These are phyloP conservation scores for Ptychoptera contaminata DNA, from an alignment of 2,888 invertebrate genomes.

Conservation along the genomic window DNA sequence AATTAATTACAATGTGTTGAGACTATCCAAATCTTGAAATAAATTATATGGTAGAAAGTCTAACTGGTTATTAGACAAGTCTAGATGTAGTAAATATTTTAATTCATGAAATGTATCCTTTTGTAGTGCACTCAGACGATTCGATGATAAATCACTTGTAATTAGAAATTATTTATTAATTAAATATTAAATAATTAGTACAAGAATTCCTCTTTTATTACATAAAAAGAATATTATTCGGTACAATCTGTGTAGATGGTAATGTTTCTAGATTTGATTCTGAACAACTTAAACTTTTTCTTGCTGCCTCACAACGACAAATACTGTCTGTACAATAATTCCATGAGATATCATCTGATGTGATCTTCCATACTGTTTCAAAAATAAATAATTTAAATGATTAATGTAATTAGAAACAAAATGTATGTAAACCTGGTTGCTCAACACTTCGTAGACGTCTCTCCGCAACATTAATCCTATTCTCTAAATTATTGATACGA, in stretches of 20 bases:
- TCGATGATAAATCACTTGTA: slow-evolving; percentile 50
- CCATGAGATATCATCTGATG: slow-evolving; percentile 34
- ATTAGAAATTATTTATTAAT: not conserved
- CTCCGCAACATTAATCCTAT: slow-evolving; percentile 35
- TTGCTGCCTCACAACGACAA: slow-evolving; percentile 47
- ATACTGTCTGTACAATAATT: slow-evolving; percentile 45
- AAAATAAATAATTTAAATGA: not conserved
- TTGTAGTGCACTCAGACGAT: slow-evolving; percentile 44
- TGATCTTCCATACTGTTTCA: slow-evolving; percentile 39
- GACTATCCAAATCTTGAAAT: slow-evolving; percentile 40
- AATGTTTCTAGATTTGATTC: slow-evolving; percentile 37
- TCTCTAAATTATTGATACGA: slow-evolving; percentile 14
- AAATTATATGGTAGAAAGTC: slow-evolving; percentile 42
- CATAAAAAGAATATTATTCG: slow-evolving; percentile 43
- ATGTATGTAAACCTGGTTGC: slow-evolving; percentile 39
- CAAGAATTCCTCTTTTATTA: slow-evolving; percentile 20
- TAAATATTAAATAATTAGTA: not conserved
- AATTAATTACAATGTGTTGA: slow-evolving; percentile 40
- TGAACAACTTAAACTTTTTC: slow-evolving; percentile 47
- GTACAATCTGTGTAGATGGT: slow-evolving; percentile 44
- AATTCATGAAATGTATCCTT: slow-evolving; percentile 45
- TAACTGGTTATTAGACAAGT: slow-evolving; percentile 50
- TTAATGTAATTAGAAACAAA: no score
- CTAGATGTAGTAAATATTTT: slow-evolving; percentile 39
- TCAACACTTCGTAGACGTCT: slow-evolving; percentile 44